These are phyloP conservation scores for Rhinogobio ventralis DNA, from an alignment of 2,797 vertebrate species.

Conservation along the genomic window DNA sequence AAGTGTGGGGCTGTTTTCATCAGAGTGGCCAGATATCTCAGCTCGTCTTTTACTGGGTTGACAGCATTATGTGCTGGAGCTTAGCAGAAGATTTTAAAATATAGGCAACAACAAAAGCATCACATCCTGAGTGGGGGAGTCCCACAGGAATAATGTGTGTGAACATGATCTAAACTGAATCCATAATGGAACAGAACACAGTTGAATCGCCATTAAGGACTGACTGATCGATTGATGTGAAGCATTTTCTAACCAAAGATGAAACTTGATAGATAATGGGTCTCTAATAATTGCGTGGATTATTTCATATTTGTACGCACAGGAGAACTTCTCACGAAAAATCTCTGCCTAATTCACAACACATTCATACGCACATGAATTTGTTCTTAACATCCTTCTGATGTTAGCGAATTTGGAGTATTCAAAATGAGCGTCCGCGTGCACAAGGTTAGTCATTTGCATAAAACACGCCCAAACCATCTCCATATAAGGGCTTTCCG, in stretches of 20 bases:
- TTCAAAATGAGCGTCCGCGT: too few species aligned
- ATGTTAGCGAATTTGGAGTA: too few species aligned
- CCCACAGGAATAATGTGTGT: slow-evolving; percentile 14
- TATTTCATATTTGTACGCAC: too few species aligned
- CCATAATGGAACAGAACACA: background rate
- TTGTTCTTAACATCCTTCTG: too few species aligned
- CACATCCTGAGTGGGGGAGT: background rate
- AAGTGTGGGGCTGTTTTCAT: slow-evolving; percentile 11
- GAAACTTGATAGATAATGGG: too few species aligned
- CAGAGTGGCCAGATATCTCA: background rate
- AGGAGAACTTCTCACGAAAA: too few species aligned
- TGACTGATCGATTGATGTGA: background rate
- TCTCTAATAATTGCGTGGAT: too few species aligned
- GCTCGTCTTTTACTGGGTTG: background rate
- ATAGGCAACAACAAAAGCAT: background rate
- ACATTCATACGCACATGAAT: too few species aligned
- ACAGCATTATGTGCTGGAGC: background rate
- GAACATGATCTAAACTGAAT: background rate
- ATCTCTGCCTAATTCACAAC: too few species aligned
- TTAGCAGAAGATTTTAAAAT: slow-evolving; percentile 10
- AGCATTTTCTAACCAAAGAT: background rate
- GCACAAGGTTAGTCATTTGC: too few species aligned
- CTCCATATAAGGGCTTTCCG: too few species aligned
- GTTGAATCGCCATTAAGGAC: background rate
- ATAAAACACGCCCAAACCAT: too few species aligned